Conservation (phyloP, 2,888 invertebrate species). For the Horisme vitalbata region DNA sequence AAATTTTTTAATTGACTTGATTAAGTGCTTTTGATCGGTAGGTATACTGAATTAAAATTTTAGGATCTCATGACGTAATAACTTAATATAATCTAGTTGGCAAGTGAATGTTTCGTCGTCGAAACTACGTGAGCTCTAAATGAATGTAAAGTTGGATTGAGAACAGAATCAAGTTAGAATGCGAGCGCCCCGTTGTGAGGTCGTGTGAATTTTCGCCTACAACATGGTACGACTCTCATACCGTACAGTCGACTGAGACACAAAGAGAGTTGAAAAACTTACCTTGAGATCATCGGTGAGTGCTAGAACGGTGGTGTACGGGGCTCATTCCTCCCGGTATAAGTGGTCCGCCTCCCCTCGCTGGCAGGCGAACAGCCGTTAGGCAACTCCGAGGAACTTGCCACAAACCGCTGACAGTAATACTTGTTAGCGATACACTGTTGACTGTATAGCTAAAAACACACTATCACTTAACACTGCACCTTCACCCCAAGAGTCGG, state of each 20-base stretch:
- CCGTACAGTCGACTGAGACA: constrained; percentile 7
- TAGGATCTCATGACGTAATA: background rate
- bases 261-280: constrained; percentile 12
- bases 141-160: constrained; percentile 58
- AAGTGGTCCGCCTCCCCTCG: constrained; percentile 76
- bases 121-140: constrained; percentile 29
- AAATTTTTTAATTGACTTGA: no score
- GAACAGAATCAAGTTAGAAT: constrained; percentile 64
- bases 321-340: constrained; percentile 82
- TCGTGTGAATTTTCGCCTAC: constrained; percentile 67
- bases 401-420: constrained; percentile 64
- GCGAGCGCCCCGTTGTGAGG: constrained; percentile 62
- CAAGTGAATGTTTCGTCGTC: constrained; percentile 50
- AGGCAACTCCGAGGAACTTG: constrained; percentile 68
- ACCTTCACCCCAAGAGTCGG: constrained; percentile 69
- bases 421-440: constrained; percentile 80
- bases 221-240: constrained; percentile 42
- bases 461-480: constrained; percentile 79
- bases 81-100: constrained; percentile 24
- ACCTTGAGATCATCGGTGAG: constrained; percentile 83
- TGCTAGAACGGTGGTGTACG: constrained; percentile 73
- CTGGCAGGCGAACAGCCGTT: constrained; percentile 77
- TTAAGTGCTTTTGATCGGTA: no score
- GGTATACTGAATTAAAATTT: no score
- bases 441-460: constrained; percentile 77